Conservation (phyloP, 2,113 vertebrate species). For the Eclectus roratus region DNA sequence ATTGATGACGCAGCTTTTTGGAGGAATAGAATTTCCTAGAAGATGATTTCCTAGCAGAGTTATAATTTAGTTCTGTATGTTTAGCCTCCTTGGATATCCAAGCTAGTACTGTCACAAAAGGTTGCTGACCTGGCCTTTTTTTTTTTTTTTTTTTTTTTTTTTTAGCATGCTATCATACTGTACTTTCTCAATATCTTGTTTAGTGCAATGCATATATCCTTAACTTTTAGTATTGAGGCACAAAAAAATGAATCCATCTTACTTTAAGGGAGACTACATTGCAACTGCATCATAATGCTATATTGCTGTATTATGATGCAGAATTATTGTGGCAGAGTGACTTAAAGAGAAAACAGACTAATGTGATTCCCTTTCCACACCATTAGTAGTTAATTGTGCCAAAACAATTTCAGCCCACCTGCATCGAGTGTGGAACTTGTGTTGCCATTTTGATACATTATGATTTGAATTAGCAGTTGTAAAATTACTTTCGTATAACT, state of each 20-base stretch:
- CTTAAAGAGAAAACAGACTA: not conserved
- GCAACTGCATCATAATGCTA: not conserved
- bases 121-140: not conserved
- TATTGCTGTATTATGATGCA: not conserved
- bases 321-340: not conserved
- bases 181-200: not conserved
- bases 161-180: rapidly evolving
- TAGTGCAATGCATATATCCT: not conserved
- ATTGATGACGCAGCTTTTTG: not conserved
- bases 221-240: not conserved
- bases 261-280: not conserved
- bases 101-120: not conserved
- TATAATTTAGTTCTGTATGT: not conserved
- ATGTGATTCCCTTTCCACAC: not conserved
- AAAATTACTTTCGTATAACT: conserved; percentile 49
- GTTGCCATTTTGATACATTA: conserved; percentile 21
- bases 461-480: conserved; percentile 28
- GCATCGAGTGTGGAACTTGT: not conserved
- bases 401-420: conserved; percentile 35
- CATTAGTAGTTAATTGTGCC: not conserved
- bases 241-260: not conserved
- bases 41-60: not conserved
- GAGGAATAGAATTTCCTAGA: not conserved
- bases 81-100: not conserved
- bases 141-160: no score